Base-by-base conservation (phyloP, 2,888 invertebrate species). In the Melinaea menophilus region DNA sequence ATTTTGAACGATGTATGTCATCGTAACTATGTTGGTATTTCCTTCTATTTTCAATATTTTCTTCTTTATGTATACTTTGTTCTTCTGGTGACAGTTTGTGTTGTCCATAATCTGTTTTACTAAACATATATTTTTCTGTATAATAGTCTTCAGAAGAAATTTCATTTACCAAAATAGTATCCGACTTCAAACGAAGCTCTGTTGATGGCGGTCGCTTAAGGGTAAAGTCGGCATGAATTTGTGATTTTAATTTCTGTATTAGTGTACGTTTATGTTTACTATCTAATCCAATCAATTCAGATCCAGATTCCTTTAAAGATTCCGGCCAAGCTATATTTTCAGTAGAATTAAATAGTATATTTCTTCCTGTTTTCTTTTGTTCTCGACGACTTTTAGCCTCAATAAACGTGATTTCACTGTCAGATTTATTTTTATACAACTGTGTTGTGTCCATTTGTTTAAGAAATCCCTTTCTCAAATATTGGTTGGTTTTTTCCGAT, bases 391-490 rank as follows among this genome's bases (percentile, higher is more conserved):
- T 54, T 54, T 56, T 51, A 4, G 34, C 33, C 11, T 61, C 56
- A 22, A 58, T 13, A 34, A 55, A 41, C 4, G 51, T 61, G 46
- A 59, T 51, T 5, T 47, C 61, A 45, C 58, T 61, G 7, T 64
- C 59, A 33, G 59, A 58, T 35, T 61, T 61, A 51, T 7, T 55
- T 4, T 31, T 58, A n/a, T 56, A 35, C 7, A 56, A 5, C 4
- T 9, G 9, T 35, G 13, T 9, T n/a, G 47, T 56, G 2, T 56
- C 35, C 1, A 54, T 54, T 22, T 48, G 35, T 41, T 34, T 45
- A 34, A 34, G 9, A 9, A 54, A 59, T 33, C 54, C 12, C 41
- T 41, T 22, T 72, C 70, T 63, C 9, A n/a, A 61, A 59, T 51
- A 59, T 45, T 57, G 60, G 58, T 55, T 22, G 7, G 5, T 59